Conservation (phyloP, 53 echinoderm and acorn worm genomes). For the Paracentrotus lividus region DNA sequence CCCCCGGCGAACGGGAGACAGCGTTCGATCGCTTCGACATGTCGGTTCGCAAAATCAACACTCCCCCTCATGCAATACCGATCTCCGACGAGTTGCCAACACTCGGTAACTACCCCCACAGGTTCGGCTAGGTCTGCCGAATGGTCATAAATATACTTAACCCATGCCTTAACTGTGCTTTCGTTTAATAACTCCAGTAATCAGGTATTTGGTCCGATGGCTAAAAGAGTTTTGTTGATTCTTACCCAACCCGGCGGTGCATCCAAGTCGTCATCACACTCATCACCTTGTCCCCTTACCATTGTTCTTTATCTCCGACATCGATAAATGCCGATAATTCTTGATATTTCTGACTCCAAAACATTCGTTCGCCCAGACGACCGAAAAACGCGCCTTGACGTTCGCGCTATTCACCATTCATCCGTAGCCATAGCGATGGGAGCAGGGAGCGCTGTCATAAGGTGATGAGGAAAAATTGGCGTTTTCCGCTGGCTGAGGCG, state of each 20-base stretch:
- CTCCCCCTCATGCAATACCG: slow-evolving; percentile 21
- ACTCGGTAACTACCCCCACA: slow-evolving; percentile 32
- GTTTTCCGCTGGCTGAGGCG: slow-evolving; percentile 26
- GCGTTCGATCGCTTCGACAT: slow-evolving; percentile 60
- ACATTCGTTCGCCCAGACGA: slow-evolving; percentile 66
- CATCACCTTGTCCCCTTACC: slow-evolving; percentile 18
- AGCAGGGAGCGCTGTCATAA: slow-evolving; percentile 20
- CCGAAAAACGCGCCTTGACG: slow-evolving; percentile 60
- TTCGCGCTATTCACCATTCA: slow-evolving; percentile 5
- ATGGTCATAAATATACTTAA: neutral
- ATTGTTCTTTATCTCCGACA: slow-evolving; percentile 59
- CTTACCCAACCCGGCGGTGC: slow-evolving; percentile 44
- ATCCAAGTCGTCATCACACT: neutral
- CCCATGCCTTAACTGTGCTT: no score
- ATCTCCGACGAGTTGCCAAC: neutral
- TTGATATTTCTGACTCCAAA: slow-evolving; percentile 66
- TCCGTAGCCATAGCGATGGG: slow-evolving; percentile 67
- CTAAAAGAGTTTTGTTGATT: slow-evolving; percentile 46
- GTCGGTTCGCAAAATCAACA: slow-evolving; percentile 27
- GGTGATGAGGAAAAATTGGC: slow-evolving; percentile 34
- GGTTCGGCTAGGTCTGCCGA: neutral
- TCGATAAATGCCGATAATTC: slow-evolving; percentile 72
- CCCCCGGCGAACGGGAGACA: no score
- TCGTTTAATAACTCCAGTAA: slow-evolving; percentile 3
- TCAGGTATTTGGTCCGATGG: neutral